A percentile compares a stretch with the other conserved stretches of the same genome.
Evolutionary conservation across 2,888 invertebrate species (phyloP).

Genomic region (Furcula furcula): DNA sequence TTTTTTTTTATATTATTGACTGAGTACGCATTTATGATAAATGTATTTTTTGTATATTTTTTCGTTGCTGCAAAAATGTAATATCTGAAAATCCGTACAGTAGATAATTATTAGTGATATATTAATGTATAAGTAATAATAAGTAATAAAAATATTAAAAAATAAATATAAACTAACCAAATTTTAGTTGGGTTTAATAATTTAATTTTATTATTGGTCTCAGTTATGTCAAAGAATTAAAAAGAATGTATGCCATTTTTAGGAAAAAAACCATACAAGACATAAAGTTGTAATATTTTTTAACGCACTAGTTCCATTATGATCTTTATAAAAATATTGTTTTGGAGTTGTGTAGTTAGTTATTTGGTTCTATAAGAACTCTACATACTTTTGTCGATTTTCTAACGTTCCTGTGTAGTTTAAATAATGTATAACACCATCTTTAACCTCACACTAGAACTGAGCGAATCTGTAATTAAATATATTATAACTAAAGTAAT

Average conservation of each 20-base stretch:
- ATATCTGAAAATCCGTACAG: slow-evolving; percentile 20
- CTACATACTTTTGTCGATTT: slow-evolving; percentile 28
- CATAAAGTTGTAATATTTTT: slow-evolving; percentile 13
- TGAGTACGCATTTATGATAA: slow-evolving; percentile 47
- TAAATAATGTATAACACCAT: not conserved
- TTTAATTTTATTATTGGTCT: slow-evolving; percentile 68
- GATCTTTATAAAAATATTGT: slow-evolving; percentile 17
- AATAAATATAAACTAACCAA: slow-evolving; percentile 64
- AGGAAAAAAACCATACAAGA: not conserved
- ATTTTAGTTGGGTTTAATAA: slow-evolving; percentile 61
- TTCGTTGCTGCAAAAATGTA: not conserved
- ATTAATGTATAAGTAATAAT: slow-evolving; percentile 54
- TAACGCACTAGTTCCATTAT: slow-evolving; percentile 14
- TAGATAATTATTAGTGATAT: slow-evolving; percentile 58
- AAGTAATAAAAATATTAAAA: slow-evolving; percentile 55
- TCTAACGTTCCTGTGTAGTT: slow-evolving; percentile 5
- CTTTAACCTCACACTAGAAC: no score
- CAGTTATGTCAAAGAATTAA: slow-evolving; percentile 75
- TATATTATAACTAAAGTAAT: no score
- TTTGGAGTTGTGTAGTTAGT: slow-evolving; percentile 16
- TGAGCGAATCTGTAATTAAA: no score
- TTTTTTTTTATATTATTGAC: slow-evolving; percentile 26
- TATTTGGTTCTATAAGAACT: slow-evolving; percentile 30
- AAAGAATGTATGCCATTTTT: slow-evolving; percentile 43
- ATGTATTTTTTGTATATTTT: slow-evolving; percentile 12